Evolutionary conservation across 2,113 vertebrate species (phyloP), one percentile per base, ranked within the genome.

Genomic region (Thamnaconus septentrionalis): DNA sequence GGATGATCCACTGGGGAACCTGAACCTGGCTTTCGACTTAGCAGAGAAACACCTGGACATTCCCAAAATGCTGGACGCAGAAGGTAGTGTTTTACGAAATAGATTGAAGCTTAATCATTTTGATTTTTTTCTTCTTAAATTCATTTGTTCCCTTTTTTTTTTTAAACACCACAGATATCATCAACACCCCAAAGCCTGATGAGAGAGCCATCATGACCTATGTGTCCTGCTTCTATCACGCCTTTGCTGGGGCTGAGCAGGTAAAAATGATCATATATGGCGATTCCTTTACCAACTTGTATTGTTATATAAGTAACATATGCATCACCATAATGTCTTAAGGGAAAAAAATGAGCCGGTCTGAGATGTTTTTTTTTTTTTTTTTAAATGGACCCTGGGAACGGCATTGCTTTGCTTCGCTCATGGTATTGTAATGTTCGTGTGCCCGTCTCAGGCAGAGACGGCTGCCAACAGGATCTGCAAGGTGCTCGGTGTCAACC

Each of bases 171-270:
- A 39, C 40, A 99, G 97, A 99, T 91, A 99, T 99, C 91, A 94
- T 99, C 87, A 99, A 95, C 87, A 98, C 97, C 79, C 96, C 97
- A 64, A 99, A 99, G 88, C 97, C 97, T 0, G 97, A 99, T 75
- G 96, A 99, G 86, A 93, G 96, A 94, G 97, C 97, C 64, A 96
- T 99, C 89, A 99, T 99, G 97, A 99, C 97, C 78, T 99, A 99
- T 50, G 94, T 99, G 41, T 99, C 97, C 86, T 99, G 97, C 89
- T 99, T 99, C 92, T 99, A 98, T 87, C 97, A 99, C 67, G 96
- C 97, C 76, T 99, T 99, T 85, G 97, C 97, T 90, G 97, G 97
- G 90, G 97, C 97, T 56, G 97, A 99, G 89, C 97, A 98, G 96
- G 96, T 98, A 96, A n/a, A 31, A 31, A 31, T 31, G 18, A 31